Base-by-base conservation (phyloP, 1,140 invertebrate species). In the Saccostrea glomerata region DNA sequence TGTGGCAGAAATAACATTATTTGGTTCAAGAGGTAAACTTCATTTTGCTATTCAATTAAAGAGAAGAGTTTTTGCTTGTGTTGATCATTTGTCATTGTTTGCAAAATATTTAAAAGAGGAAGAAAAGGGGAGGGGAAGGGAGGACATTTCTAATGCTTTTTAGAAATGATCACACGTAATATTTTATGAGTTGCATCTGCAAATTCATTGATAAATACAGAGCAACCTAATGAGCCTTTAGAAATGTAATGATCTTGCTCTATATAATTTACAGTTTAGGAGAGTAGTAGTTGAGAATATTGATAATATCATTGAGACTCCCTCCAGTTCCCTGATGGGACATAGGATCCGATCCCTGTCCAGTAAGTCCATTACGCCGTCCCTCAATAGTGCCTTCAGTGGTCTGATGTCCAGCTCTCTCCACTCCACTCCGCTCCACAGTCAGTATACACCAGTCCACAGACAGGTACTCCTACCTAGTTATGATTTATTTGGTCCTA, bases 381-480 rank as follows among this genome's bases (percentile, higher is more conserved):
- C 93, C 30, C 36, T 92, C 6, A 92, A 93, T 85, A 93, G 92
- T 90, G 93, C 93, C 54, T 94, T 94, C 90, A 93, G 91, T 88
- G 91, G 90, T 63, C 56, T 92, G 17, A 30, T 85, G 11, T 92
- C 90, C 9, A 47, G 47, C 47, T 90, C 92, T 55, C 58, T 77
- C 13, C 70, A 84, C 15, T 91, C 91, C 40, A 89, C 90, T 11
- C 89, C 91, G 17, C 85, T 89, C 66, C 54, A 85, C 55, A 85
- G 56, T 17, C 85, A 86, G 2, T 58, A 36, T 17, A 56, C 23
- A 12, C 30, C 12, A 66, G 25, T 66, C 60, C 84, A 85, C 25
- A 85, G 56, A 36, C 84, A 58, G 54, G 56, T 56, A 23, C 25
- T 1, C 30, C 2, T 36, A 36, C 30, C 2, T 0, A 36, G 30